phyloP scores from a whole-genome alignment of 1,140 invertebrate species.

The Laodelphax striatellus region DNA sequence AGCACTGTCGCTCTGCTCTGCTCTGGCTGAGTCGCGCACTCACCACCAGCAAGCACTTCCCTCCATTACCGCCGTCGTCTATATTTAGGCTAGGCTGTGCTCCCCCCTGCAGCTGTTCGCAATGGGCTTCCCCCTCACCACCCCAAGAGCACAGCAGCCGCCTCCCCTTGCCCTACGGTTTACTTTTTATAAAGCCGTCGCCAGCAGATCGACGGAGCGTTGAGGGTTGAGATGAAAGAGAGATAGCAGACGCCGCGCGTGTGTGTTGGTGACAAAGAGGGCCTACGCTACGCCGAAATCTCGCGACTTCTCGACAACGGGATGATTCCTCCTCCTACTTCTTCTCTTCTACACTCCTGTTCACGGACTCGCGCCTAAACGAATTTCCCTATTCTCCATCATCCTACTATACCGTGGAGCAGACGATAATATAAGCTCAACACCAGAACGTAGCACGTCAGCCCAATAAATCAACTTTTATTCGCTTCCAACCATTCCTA shows the following conservation, averaged over 20 bases:
- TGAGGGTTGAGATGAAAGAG: neutral
- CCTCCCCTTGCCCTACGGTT: neutral
- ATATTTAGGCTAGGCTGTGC: conserved; percentile 12
- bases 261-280: too few relatives aligned
- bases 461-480: too few relatives aligned
- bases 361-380: too few relatives aligned
- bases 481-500: too few relatives aligned
- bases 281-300: neutral
- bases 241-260: too few relatives aligned
- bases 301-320: conserved; percentile 1
- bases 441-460: too few relatives aligned
- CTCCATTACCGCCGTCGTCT: conserved; percentile 13
- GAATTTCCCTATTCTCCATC: too few relatives aligned
- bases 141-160: neutral
- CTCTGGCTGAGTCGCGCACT: neutral
- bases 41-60: neutral
- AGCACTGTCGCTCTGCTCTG: too few relatives aligned
- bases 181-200: conserved; percentile 7
- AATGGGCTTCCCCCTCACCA: conserved; percentile 9
- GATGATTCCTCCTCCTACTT: neutral
- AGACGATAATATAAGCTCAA: too few relatives aligned
- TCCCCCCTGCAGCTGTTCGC: conserved; percentile 13
- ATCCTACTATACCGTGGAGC: too few relatives aligned
- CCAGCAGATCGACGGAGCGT: neutral
- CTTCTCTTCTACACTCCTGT: too few relatives aligned